Evolutionary conservation across 2,888 invertebrate species (phyloP), one percentile per base, ranked within the genome.

Genomic region (Halocaridina rubra): DNA sequence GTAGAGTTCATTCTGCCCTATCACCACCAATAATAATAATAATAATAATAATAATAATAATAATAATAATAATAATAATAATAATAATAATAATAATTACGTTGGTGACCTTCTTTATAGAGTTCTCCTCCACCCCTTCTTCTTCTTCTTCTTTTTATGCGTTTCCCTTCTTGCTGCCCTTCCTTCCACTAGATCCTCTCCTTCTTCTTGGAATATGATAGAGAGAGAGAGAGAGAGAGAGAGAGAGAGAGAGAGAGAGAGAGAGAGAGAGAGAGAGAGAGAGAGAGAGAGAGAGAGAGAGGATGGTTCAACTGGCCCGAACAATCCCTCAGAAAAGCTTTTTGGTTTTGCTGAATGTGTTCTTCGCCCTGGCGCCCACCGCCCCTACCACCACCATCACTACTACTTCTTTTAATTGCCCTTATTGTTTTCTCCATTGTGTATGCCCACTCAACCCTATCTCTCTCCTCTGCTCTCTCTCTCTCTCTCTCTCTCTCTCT

Each of bases 331-430:
- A n/a, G n/a, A 61, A 29, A 67, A 46, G 64, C 81, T 64, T 30
- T 75, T 7, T 16, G 39, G 75, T 24, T 30, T 39, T 67, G 39
- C 30, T 13, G 27, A 67, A n/a, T n/a, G 81, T 75, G 75, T 46
- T 32, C 39, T 57, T 22, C 76, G 76, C 22, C 32, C 33, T 69
- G 46, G 53, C 53, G 46, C 57, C 76, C 30, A 67, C 76, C 76
- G 57, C 32, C 69, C 81, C n/a, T n/a, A n/a, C n/a, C n/a, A n/a
- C n/a, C n/a, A n/a, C n/a, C n/a, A n/a, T n/a, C n/a, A n/a, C n/a
- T n/a, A n/a, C n/a, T n/a, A n/a, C n/a, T n/a, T 53, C 69, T 81
- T 81, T 81, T 81, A 81, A 81, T 81, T 81, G 81, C 32, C 76
- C 76, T 81, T 53, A 81, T 81, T 81, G 81, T 81, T 57, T 81